phyloP scores from a whole-genome alignment of 2,797 vertebrate genomes.

The Coilia nasus region DNA sequence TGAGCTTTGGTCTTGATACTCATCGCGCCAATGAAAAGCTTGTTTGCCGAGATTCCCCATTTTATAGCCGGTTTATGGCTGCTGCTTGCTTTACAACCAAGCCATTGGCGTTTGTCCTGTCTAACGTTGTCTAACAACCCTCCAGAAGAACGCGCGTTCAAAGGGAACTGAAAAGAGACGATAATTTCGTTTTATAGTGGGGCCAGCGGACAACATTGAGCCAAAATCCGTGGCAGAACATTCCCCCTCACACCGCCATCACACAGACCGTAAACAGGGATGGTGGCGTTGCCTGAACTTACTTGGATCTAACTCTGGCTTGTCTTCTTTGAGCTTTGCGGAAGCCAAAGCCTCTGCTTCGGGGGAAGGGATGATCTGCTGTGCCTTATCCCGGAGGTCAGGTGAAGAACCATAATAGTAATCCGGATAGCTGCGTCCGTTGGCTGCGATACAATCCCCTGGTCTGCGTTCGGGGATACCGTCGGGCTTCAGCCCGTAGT shows the following conservation, averaged over 20 bases:
- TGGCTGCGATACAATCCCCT: conserved; percentile 73
- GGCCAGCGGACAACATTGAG: conserved; percentile 56
- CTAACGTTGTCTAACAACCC: conserved; percentile 40
- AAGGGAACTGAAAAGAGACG: conserved; percentile 59
- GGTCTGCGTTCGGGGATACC: conserved; percentile 70
- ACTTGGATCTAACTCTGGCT: conserved; percentile 85
- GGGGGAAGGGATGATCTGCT: conserved; percentile 76
- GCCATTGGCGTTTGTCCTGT: conserved; percentile 38
- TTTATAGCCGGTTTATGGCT: conserved; percentile 52
- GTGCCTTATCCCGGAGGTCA: conserved; percentile 80
- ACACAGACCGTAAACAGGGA: conserved; percentile 74
- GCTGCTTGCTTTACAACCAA: conserved; percentile 51
- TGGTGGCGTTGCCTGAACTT: conserved; percentile 65
- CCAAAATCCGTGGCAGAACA: conserved; percentile 30
- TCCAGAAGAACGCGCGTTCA: conserved; percentile 24
- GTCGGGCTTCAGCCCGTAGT: conserved; percentile 80
- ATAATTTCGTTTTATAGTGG: conserved; percentile 82
- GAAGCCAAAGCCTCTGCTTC: conserved; percentile 76
- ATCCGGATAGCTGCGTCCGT: conserved; percentile 78
- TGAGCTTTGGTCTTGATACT: conserved; percentile 7
- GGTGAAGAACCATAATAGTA: conserved; percentile 79
- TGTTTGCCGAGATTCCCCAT: conserved; percentile 37
- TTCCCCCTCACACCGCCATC: conserved; percentile 21
- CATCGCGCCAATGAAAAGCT: conserved; percentile 39
- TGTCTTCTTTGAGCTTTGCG: conserved; percentile 85